Base-by-base conservation (phyloP, 1,140 invertebrate species). In the Elymnias hypermnestra region DNA sequence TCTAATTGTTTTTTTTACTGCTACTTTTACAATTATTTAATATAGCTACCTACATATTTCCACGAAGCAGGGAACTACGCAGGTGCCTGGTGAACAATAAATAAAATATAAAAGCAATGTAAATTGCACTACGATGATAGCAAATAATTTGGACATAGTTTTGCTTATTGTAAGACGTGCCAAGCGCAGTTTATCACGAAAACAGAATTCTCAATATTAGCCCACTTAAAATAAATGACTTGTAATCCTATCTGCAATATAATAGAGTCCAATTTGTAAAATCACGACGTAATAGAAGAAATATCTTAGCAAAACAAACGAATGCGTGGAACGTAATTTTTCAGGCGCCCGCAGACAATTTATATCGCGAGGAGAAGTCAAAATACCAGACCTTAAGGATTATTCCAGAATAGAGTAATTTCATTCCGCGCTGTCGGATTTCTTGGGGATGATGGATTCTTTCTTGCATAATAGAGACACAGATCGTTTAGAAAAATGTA, bases 281-380 rank as follows among this genome's bases (percentile, higher is more conserved):
- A 33, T 13, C 7, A 13, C 17, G 5, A 4, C 21, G 14, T 31
- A 26, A 35, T 42, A 40, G 25, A 46, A 58, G 31, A 37, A 38
- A 56, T 46, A 46, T 31, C 33, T 28, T 53, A 44, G 26, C 47
- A 61, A 60, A 63, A 69, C 60, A 69, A 62, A 69, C 57, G 50
- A 58, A 63, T 53, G 28, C 47, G 43, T 39, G 48, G 35, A 57
- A 31, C 47, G 57, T 58, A 61, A 72, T 72, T 72, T 72, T 68
- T 72, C 65, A 69, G 43, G 33, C 36, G 37, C 36, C 68, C 68
- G 21, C 65, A 38, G 54, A 63, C 63, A 38, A 72, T 72, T 72
- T 69, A 65, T 69, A 62, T 61, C 45, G 49, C 14, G 40, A 52
- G 51, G 50, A 35, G 48, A 50, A 60, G 33, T 56, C 55, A 55